These are phyloP conservation scores for Hemicentrotus pulcherrimus DNA, from an alignment of 35 echinoderm and acorn worm genomes.

Conservation along the genomic window DNA sequence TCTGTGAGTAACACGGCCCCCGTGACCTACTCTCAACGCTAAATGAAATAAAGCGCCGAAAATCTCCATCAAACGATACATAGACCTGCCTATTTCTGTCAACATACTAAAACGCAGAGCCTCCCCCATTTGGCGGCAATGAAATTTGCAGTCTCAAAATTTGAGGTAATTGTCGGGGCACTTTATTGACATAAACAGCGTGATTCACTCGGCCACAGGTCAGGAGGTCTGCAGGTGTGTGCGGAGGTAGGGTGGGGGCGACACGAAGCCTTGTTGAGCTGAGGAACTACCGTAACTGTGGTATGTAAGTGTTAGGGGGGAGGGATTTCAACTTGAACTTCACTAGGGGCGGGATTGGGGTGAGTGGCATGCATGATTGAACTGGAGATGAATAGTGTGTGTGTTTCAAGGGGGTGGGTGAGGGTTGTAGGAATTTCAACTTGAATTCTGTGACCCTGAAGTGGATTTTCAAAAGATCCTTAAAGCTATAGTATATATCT, in stretches of 20 bases:
- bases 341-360: too few relatives aligned
- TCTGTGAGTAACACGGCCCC: neutral
- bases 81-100: neutral
- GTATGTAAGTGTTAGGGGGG: neutral
- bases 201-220: neutral
- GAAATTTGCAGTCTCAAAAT: slow-evolving; percentile 18
- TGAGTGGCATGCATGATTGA: too few relatives aligned
- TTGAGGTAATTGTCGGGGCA: neutral
- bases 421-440: too few relatives aligned
- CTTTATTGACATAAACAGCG: neutral
- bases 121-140: neutral
- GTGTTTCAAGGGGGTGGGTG: neutral
- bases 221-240: neutral
- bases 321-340: too few relatives aligned
- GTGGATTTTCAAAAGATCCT: too few relatives aligned
- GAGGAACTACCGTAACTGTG: neutral
- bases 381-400: neutral
- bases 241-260: neutral
- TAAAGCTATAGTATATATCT: too few relatives aligned
- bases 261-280: neutral
- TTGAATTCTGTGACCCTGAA: too few relatives aligned
- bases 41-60: neutral
- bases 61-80: neutral
- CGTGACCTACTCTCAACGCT: neutral
- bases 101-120: neutral